Evolutionary conservation across 2,113 vertebrate genomes (phyloP), one percentile per base, ranked within the genome.

Genomic region (Tichodroma muraria): DNA sequence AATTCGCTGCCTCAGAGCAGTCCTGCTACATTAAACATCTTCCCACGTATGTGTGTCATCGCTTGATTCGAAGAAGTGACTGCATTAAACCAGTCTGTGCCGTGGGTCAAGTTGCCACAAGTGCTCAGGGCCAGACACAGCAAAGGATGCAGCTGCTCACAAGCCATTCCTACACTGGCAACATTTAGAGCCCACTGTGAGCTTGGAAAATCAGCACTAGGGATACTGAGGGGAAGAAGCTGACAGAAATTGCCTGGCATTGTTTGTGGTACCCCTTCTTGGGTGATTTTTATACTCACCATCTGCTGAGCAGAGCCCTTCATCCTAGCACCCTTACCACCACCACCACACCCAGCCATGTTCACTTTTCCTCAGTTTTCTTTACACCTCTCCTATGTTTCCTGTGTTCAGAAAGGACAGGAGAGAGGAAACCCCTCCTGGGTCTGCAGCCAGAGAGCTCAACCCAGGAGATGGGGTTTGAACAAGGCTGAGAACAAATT

Each of bases 301-400:
- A 37, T 17, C 45, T 70, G n/a, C 60, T 50, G 52, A 88, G 17
- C 31, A 90, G 19, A 88, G 31, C 28, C 53, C 28, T 52, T 44
- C 35, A 65, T 24, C 19, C 77, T n/a, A 50, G 38, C 38, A 9
- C 23, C 50, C 60, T 35, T n/a, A 33, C 35, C 11, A 75, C 7
- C 27, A 65, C 28, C 56, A 52, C 37, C 56, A 38, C 23, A n/a
- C 33, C 3, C 17, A 68, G 35, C 22, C 24, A 15, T 10, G 21
- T 3, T 42, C 10, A 2, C 8, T 60, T 79, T 35, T 31, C 45
- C 33, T 75, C 45, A 8, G 4, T 13, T 75, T 82, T 27, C 13
- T 71, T 64, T 50, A 35, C 49, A 59, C 1, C 19, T 69, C 8
- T 42, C 8, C 6, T 0, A 0, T 52, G 22, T 66, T 30, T 22